Evolutionary conservation across 2,113 vertebrate genomes (phyloP).

Genomic region (Ranitomeya imitator): DNA sequence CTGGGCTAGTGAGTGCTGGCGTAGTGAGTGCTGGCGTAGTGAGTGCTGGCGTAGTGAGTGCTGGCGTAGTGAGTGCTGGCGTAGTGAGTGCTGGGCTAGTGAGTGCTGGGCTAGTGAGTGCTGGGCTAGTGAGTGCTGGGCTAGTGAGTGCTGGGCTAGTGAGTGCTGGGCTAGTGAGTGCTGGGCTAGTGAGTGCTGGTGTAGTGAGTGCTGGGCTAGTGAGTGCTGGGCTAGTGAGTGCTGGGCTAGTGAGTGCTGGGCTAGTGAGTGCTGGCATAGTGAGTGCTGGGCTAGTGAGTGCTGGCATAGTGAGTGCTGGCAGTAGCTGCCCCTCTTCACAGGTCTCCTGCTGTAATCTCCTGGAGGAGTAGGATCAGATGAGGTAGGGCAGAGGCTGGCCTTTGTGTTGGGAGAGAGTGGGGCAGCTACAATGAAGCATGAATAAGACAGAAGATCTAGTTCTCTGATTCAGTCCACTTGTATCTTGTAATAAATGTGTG

Average conservation of each 20-base stretch:
- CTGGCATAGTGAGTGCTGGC: background rate
- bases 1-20: too few relatives aligned
- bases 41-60: background rate
- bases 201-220: background rate
- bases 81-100: background rate
- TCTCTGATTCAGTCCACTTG: background rate
- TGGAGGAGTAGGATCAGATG: slow-evolving; percentile 3
- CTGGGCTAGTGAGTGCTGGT: background rate
- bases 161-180: background rate
- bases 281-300: background rate
- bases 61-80: too few relatives aligned
- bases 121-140: background rate
- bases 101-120: background rate
- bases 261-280: too few relatives aligned
- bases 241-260: too few relatives aligned
- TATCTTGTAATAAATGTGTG: background rate
- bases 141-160: background rate
- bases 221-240: background rate
- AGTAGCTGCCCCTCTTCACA: background rate
- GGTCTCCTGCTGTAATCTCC: background rate
- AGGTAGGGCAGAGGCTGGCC: slow-evolving; percentile 20
- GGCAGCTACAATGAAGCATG: background rate
- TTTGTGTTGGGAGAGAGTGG: background rate
- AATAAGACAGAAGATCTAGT: background rate
- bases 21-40: background rate